Percentiles rank a stretch among this genome's conserved stretches.
Conservation (phyloP, 2,113 vertebrate species). For the Semnornis frantzii region DNA sequence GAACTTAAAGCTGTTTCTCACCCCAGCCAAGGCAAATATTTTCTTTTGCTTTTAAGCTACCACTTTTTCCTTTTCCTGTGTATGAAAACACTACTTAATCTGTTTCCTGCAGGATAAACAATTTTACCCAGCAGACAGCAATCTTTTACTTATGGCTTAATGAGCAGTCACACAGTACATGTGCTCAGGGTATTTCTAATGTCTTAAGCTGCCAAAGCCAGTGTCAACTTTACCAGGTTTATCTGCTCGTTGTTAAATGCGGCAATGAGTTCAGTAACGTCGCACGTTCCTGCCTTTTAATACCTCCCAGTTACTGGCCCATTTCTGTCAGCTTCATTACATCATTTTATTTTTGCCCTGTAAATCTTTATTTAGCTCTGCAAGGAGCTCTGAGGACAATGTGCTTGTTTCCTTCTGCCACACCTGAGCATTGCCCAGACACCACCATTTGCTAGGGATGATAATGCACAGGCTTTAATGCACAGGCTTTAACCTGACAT, state of each 20-base stretch:
- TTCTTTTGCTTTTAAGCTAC: background rate
- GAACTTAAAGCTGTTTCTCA: background rate
- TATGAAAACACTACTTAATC: constrained; percentile 7
- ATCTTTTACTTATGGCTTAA: background rate
- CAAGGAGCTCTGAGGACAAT: background rate
- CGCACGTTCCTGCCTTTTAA: background rate
- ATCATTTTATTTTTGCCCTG: constrained; percentile 5
- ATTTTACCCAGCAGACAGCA: background rate
- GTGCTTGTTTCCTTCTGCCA: background rate
- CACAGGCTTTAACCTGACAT: background rate
- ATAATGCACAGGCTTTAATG: background rate
- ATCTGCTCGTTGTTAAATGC: background rate
- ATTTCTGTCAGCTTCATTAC: constrained; percentile 36
- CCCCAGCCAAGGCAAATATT: background rate
- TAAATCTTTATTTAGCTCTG: background rate
- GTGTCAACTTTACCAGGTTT: background rate
- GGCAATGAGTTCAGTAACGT: background rate
- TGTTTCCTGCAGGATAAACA: constrained; percentile 57
- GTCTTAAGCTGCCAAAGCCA: background rate
- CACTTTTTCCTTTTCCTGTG: constrained; percentile 27
- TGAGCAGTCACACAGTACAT: background rate
- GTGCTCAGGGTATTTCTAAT: background rate
- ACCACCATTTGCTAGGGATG: background rate
- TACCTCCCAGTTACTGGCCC: background rate
- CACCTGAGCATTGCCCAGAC: background rate